Evolutionary conservation across 2,888 invertebrate species (phyloP).

Genomic region (Cylloceria caligata): DNA sequence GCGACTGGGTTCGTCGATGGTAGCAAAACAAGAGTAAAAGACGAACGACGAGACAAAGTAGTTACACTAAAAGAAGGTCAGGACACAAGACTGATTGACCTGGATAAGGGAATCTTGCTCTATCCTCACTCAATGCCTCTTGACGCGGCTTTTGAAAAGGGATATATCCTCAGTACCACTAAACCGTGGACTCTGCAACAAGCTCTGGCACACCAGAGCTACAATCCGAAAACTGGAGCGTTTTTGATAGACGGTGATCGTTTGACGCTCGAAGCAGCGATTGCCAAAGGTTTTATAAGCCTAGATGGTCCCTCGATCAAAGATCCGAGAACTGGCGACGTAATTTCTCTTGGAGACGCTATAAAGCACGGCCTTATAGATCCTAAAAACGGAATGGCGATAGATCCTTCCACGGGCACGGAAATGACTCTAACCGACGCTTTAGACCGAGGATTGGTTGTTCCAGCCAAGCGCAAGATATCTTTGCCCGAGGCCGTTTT

Average conservation of each 20-base stretch:
- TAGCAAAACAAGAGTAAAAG: constrained; percentile 90
- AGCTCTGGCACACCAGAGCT: constrained; percentile 92
- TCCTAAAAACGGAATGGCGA: constrained; percentile 91
- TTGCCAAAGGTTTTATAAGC: constrained; percentile 91
- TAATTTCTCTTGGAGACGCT: constrained; percentile 92
- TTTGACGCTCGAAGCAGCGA: constrained; percentile 91
- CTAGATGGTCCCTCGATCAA: constrained; percentile 91
- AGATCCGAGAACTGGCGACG: constrained; percentile 92
- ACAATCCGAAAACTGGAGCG: constrained; percentile 90
- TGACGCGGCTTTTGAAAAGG: constrained; percentile 92
- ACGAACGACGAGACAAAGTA: constrained; percentile 89
- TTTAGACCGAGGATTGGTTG: constrained; percentile 92
- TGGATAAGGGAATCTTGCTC: constrained; percentile 89
- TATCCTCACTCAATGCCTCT: constrained; percentile 89
- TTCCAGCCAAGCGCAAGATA: constrained; percentile 93
- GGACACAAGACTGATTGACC: constrained; percentile 89
- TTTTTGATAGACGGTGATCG: constrained; percentile 89
- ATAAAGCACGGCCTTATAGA: constrained; percentile 92
- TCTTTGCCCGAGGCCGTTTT: constrained; percentile 96
- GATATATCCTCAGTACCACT: constrained; percentile 91
- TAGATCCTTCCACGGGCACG: constrained; percentile 90
- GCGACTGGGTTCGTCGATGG: constrained; percentile 90
- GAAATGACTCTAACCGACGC: constrained; percentile 93
- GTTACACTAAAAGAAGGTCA: constrained; percentile 90
- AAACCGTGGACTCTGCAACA: constrained; percentile 94